Percentiles rank a stretch among this genome's conserved stretches.
phyloP scores from a whole-genome alignment of 2,113 vertebrate genomes.

The Etheostoma spectabile region DNA sequence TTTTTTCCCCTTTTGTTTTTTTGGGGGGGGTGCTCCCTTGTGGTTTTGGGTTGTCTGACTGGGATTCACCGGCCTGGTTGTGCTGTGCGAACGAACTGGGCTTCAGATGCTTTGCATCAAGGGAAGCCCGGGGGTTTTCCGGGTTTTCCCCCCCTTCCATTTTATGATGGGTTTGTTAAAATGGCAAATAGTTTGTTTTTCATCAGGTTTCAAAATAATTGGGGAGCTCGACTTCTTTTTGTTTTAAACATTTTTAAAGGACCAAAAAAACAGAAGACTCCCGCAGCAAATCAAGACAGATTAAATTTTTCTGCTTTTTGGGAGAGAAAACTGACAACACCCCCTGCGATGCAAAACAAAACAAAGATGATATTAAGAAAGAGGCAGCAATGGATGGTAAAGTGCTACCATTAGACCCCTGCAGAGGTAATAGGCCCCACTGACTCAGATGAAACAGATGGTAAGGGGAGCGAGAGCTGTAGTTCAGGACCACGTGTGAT shows the following conservation, averaged over 20 bases:
- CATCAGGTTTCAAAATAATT: constrained; percentile 35
- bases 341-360: constrained; percentile 61
- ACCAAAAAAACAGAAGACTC: constrained; percentile 28
- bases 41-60: too few species aligned
- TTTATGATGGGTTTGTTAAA: too few species aligned
- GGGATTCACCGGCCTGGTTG: constrained; percentile 50
- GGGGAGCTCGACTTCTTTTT: not conserved
- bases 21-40: too few species aligned
- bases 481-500: constrained; percentile 39
- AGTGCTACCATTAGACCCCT: constrained; percentile 70
- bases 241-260: constrained; percentile 16
- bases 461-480: not conserved
- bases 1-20: too few species aligned
- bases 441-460: constrained; percentile 39
- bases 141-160: too few species aligned
- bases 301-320: constrained; percentile 48
- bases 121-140: too few species aligned
- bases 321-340: constrained; percentile 36
- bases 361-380: constrained; percentile 49
- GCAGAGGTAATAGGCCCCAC: constrained; percentile 67
- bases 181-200: constrained; percentile 37
- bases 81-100: constrained; percentile 45
- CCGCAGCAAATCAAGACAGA: constrained; percentile 26
- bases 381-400: constrained; percentile 42
- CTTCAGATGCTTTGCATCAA: constrained; percentile 31